A percentile compares a stretch with the other conserved stretches of the same genome.
phyloP scores from a whole-genome alignment of 2,888 invertebrate genomes.

The Psylliodes chrysocephalus region DNA sequence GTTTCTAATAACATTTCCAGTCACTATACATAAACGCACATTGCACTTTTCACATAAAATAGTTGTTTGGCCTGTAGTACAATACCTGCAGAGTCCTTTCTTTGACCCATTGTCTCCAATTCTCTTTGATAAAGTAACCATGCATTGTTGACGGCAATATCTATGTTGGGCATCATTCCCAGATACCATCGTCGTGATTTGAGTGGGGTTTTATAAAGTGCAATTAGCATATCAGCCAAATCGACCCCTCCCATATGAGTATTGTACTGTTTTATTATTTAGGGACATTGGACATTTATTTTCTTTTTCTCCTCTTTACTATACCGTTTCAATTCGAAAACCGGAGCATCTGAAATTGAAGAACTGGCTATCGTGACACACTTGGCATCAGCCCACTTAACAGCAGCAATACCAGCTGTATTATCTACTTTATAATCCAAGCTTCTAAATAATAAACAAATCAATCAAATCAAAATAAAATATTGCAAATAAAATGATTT shows the following conservation, averaged over 20 bases:
- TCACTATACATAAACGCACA: not conserved
- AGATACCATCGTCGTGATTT: slow-evolving; percentile 27
- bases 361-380: slow-evolving; percentile 40
- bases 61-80: not conserved
- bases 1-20: too few relatives aligned
- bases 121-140: slow-evolving; percentile 5
- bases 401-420: slow-evolving; percentile 33
- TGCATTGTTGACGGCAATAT: slow-evolving; percentile 9
- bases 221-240: slow-evolving; percentile 32
- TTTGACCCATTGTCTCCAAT: not conserved
- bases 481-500: too few relatives aligned
- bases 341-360: slow-evolving; percentile 5
- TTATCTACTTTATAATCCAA: slow-evolving; percentile 35
- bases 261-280: slow-evolving; percentile 45
- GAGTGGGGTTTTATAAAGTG: slow-evolving; percentile 15
- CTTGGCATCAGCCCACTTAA: slow-evolving; percentile 47
- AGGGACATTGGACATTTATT: slow-evolving; percentile 27
- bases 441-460: too few relatives aligned
- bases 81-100: not conserved
- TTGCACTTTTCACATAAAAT: not conserved
- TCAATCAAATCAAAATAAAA: too few relatives aligned
- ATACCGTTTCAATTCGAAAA: slow-evolving; percentile 10
- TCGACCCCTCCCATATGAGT: slow-evolving; percentile 45
- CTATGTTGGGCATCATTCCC: not conserved
- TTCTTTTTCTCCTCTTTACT: slow-evolving; percentile 24